These are phyloP conservation scores for Drosophila siamana DNA, from an alignment of 2,888 invertebrate species.

Conservation along the genomic window DNA sequence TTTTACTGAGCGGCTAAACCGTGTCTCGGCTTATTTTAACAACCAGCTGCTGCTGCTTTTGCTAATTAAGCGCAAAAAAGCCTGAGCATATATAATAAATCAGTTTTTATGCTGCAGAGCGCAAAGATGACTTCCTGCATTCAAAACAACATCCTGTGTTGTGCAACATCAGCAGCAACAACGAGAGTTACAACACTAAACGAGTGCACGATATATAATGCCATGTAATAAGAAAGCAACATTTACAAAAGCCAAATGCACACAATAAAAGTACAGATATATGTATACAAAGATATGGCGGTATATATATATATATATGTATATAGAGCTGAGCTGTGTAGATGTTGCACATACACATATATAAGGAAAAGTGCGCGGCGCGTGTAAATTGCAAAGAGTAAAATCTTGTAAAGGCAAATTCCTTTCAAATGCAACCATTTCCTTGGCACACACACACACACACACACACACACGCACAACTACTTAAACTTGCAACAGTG, in stretches of 20 bases:
- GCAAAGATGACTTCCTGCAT: constrained; percentile 40
- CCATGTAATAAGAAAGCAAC: constrained; percentile 79
- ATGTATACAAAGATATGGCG: constrained; percentile 9
- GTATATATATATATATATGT: constrained; percentile 3
- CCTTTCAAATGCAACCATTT: constrained; percentile 80
- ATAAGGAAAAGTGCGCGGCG: constrained; percentile 62
- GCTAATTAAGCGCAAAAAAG: constrained; percentile 46
- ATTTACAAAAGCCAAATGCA: constrained; percentile 78
- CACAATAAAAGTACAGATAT: constrained; percentile 56
- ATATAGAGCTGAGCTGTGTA: constrained; percentile 3
- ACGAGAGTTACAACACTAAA: constrained; percentile 9
- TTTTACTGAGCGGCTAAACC: not conserved
- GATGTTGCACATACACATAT: not conserved
- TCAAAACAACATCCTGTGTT: constrained; percentile 56
- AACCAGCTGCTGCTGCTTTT: not conserved
- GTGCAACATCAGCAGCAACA: constrained; percentile 43
- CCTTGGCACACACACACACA: constrained; percentile 47
- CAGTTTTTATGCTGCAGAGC: constrained; percentile 26
- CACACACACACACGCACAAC: constrained; percentile 55
- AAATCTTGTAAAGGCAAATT: constrained; percentile 82
- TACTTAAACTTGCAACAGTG: constrained; percentile 78
- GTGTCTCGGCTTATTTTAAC: constrained; percentile 4
- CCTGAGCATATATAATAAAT: constrained; percentile 25
- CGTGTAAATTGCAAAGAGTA: constrained; percentile 82
- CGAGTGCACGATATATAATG: constrained; percentile 71